phyloP scores from a whole-genome alignment of 2,888 invertebrate genomes.

The Ceraclea dissimilis region DNA sequence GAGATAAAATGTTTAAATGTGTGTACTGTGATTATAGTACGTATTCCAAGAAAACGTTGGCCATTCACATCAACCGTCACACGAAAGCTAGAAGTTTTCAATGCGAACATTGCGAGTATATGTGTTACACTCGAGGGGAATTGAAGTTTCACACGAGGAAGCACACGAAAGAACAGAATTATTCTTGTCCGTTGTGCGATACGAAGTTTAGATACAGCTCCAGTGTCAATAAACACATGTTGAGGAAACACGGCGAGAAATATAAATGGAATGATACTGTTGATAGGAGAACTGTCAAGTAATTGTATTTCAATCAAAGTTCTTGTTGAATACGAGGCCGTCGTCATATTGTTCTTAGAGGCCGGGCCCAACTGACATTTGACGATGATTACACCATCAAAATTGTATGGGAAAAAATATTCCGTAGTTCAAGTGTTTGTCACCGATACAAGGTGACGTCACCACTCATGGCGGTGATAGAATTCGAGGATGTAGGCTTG shows the following conservation, averaged over 20 bases:
- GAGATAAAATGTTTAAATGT: constrained; percentile 35
- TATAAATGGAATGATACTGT: constrained; percentile 40
- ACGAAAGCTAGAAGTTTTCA: constrained; percentile 39
- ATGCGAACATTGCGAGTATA: constrained; percentile 36
- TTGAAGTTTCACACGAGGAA: constrained; percentile 38
- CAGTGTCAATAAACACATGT: constrained; percentile 45
- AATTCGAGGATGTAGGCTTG: no score
- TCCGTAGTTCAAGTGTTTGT: no score
- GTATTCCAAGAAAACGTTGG: constrained; percentile 38
- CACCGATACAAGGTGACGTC: no score
- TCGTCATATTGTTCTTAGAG: no score
- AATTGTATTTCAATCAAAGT: no score
- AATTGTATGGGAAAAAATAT: no score
- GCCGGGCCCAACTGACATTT: no score
- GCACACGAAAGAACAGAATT: constrained; percentile 42
- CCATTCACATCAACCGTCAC: constrained; percentile 41
- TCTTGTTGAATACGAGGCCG: no score
- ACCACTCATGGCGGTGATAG: no score
- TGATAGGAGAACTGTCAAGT: constrained; percentile 21
- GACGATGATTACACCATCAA: no score
- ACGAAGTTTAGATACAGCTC: constrained; percentile 41
- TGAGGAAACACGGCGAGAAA: constrained; percentile 37
- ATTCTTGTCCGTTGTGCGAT: constrained; percentile 37
- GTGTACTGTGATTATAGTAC: constrained; percentile 40
- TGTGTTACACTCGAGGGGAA: constrained; percentile 39